Conservation (phyloP, 2,113 vertebrate genomes). For the Neotoma lepida region DNA sequence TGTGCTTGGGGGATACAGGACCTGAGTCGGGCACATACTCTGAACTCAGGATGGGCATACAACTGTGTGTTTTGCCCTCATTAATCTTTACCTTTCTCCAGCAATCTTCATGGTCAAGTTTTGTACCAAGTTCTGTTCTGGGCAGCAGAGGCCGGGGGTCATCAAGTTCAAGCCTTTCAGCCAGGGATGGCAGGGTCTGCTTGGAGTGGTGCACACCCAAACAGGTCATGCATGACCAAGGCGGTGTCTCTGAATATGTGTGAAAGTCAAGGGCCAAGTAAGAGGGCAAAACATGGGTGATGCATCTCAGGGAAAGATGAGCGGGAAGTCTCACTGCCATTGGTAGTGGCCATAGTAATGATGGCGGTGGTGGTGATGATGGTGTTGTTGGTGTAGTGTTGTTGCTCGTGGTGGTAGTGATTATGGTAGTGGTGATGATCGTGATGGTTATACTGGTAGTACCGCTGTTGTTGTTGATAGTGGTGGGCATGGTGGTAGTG, state of each 20-base stretch:
- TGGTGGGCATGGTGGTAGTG: not conserved
- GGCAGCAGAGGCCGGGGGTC: rapidly evolving
- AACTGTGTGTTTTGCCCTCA: rapidly evolving
- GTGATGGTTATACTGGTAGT: not conserved
- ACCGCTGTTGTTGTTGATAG: not conserved
- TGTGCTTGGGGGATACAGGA: not conserved
- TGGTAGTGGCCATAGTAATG: too few species aligned
- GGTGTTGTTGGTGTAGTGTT: not conserved
- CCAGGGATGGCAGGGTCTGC: rapidly evolving
- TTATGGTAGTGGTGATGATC: not conserved
- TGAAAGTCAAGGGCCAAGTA: not conserved
- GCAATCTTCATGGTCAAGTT: rapidly evolving
- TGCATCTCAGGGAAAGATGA: not conserved
- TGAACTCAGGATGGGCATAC: not conserved
- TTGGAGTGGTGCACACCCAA: not conserved
- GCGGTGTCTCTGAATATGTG: not conserved
- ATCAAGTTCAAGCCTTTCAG: rapidly evolving
- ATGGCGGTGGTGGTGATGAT: rapidly evolving
- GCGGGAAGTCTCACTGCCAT: not conserved
- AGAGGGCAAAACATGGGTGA: rapidly evolving
- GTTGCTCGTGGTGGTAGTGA: not conserved
- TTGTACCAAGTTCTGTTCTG: rapidly evolving
- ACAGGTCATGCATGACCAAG: not conserved
- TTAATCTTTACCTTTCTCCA: not conserved
- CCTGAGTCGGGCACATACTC: not conserved